Base-by-base conservation (phyloP, 2,888 invertebrate genomes). In the Synanthedon tipuliformis region DNA sequence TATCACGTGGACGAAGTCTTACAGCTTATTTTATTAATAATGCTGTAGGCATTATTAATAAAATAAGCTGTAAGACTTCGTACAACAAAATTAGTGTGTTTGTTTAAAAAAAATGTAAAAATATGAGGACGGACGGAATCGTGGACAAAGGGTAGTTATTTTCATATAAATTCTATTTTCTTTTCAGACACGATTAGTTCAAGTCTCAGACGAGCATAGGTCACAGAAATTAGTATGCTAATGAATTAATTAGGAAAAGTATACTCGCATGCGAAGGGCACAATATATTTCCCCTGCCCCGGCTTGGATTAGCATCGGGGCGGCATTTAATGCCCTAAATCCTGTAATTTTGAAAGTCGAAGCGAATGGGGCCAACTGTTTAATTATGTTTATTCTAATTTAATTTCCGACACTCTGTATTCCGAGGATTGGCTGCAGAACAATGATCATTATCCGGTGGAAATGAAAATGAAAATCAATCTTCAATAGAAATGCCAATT, bases 311-410 rank as follows among this genome's bases (percentile, higher is more conserved):
- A 71, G 71, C 77, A 69, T 74, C 65, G 66, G 66, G 66, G 58
- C 59, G 68, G 63, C 62, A 57, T 68, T 68, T 75, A 73, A 78
- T 75, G 69, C 68, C 59, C 61, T 64, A 64, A 70, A 76, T 73
- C 71, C 71, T 69, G 68, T 68, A 69, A 77, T 78, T 77, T 73
- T 70, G 71, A 61, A 73, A 75, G 72, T 75, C 66, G 69, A 73
- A 73, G 63, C 68, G 64, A 75, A 76, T 72, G 70, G 66, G 73
- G 73, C 68, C 69, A 66, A 73, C 73, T 74, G 74, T 71, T 78
- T 78, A 75, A 81, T 80, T 80, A 78, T 78, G 74, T 78, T 81
- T 80, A 80, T 80, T 78, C 67, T 74, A 78, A 81, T 79, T 81
- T 78, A 75, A 80, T 76, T 77, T 72, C 68, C 71, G 61, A 69